Evolutionary conservation across 2,113 vertebrate genomes (phyloP), one percentile per base, ranked within the genome.

Genomic region (Neotragus moschatus): DNA sequence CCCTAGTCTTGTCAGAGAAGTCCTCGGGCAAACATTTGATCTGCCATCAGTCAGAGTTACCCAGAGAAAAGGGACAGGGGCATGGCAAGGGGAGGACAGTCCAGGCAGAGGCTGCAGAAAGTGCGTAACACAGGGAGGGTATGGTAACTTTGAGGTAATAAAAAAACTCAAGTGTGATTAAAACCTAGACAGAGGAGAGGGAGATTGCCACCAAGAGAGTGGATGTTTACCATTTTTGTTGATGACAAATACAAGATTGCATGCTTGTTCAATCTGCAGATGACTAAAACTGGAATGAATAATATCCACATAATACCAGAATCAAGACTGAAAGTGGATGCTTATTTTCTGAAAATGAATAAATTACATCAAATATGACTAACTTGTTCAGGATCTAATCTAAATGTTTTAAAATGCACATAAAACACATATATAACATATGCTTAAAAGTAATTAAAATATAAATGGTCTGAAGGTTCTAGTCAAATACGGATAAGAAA

Each of bases 331-430:
- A 94, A 89, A 79, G 33, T 9, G 80, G 70, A 30, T 7, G 73
- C 9, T 58, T 21, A 92, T 36, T 30, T 95, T 39, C 30, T 95
- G 61, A 90, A 96, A 82, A 28, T 49, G 33, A 90, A 58, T 49
- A 95, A 73, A 84, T 53, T 84, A 91, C 26, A 56, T 79, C 79
- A 70, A 92, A 73, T 51, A 92, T 26, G 30, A 93, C 80, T 93
- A 77, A 88, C 39, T 43, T 75, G 23, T 14, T 75, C 21, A 39
- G 58, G 33, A 82, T 95, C 85, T 80, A 61, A 75, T 28, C n/a
- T 92, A 39, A 56, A n/a, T 90, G 53, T 77, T 70, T 73, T 94
- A 60, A 92, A 97, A 95, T 90, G 21, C 61, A 92, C 25, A 95
- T 91, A 96, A 95, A 94, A 55, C 43, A 63, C 39, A 63, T 3